A percentile compares a stretch with the other conserved stretches of the same genome.
Evolutionary conservation across 53 echinoderm and acorn worm genomes (phyloP).

Genomic region (Luidia sarsii): DNA sequence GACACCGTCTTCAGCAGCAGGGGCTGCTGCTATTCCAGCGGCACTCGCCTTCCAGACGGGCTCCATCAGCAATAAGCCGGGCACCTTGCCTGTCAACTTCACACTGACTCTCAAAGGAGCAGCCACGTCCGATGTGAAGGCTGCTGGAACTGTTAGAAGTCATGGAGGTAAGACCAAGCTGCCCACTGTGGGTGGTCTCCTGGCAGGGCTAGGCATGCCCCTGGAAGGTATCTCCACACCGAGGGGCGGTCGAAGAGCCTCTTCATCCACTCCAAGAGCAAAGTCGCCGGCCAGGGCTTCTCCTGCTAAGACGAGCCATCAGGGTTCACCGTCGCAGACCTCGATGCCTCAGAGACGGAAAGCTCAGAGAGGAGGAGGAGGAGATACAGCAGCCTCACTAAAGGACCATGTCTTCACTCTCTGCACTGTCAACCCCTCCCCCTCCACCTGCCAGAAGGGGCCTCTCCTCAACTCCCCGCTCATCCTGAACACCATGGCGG

Average conservation of each 20-base stretch:
- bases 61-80: slow-evolving; percentile 12
- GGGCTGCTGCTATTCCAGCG: slow-evolving; percentile 2
- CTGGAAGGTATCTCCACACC: slow-evolving; percentile 11
- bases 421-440: not conserved
- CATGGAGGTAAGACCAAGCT: slow-evolving; percentile 26
- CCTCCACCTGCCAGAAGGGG: not conserved
- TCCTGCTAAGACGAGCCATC: not conserved
- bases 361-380: slow-evolving; percentile 10
- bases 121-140: not conserved
- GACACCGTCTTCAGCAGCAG: slow-evolving; percentile 27
- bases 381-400: not conserved
- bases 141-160: not conserved
- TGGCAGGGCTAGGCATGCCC: slow-evolving; percentile 51
- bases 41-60: slow-evolving; percentile 37
- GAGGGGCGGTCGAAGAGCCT: not conserved
- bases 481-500: not conserved
- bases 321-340: not conserved
- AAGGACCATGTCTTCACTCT: slow-evolving; percentile 14
- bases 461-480: slow-evolving; percentile 9
- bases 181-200: slow-evolving; percentile 53
- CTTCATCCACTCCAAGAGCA: slow-evolving; percentile 26
- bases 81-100: slow-evolving; percentile 32
- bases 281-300: slow-evolving; percentile 29
- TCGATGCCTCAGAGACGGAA: not conserved
- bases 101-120: slow-evolving; percentile 53